A percentile compares a stretch with the other conserved stretches of the same genome.
Conservation (phyloP, 2,113 vertebrate species). For the Ia io region DNA sequence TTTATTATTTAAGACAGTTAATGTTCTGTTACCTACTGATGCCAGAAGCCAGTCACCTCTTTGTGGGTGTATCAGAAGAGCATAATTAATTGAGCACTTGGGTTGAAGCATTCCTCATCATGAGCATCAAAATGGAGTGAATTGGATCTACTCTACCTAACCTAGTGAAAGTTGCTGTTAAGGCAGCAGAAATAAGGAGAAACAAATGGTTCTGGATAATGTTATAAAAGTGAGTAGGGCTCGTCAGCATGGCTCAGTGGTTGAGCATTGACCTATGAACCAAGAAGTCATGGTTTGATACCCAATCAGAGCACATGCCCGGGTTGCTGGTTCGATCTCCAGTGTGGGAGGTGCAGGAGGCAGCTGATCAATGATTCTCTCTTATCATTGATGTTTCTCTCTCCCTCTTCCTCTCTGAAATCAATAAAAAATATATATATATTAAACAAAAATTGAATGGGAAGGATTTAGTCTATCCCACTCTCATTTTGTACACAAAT, state of each 20-base stretch:
- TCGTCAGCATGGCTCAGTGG: no score
- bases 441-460: background rate
- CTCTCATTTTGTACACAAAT: background rate
- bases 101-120: background rate
- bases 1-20: conserved; percentile 37
- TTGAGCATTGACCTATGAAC: no score
- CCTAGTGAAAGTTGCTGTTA: background rate
- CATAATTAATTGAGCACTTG: conserved; percentile 12
- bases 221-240: background rate
- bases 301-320: no score
- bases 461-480: background rate
- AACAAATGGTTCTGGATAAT: background rate
- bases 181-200: background rate
- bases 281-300: no score
- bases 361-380: no score
- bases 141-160: background rate
- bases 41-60: background rate
- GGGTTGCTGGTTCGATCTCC: no score
- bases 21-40: background rate
- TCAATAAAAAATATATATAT: no score
- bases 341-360: no score
- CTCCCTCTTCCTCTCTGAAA: no score
- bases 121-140: background rate
- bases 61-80: background rate
- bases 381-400: no score